Evolutionary conservation across 1,140 invertebrate species (phyloP), one percentile per base, ranked within the genome.

Genomic region (Papilio glaucus): DNA sequence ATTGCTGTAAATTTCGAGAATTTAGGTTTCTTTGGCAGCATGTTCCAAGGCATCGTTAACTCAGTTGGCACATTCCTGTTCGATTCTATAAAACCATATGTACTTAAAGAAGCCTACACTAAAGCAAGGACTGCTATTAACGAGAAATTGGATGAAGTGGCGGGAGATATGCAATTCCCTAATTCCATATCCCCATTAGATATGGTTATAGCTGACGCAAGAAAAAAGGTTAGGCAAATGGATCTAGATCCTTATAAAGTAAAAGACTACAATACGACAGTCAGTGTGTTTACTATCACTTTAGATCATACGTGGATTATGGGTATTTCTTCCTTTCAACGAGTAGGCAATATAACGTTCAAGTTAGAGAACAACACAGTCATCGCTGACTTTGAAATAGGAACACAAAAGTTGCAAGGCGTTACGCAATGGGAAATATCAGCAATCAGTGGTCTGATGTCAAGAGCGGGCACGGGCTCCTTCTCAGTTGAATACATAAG

Each of bases 171-270:
- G 80, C 95, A 95, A 53, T 96, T 98, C 80, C 96, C 97, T 0
- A 98, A 98, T 87, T 98, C 97, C 0, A 97, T 98, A 77, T 96
- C 96, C 8, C 97, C 97, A 0, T 93, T 98, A 57, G 97, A 98
- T 79, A 96, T 97, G 94, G 95, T 96, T 9, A 94, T 98, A 41
- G 95, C 96, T 4, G 96, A 97, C 81, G 94, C 94, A 0, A 93
- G 97, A 9, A 96, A 95, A 77, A 95, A 96, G 79, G 95, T 98
- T 1, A 94, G 95, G 9, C 89, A 95, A 41, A 95, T 95, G 90
- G 94, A 95, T 7, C 95, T 95, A 74, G 97, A 98, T 90, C 97
- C 97, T 0, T 96, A 95, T 76, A 94, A 94, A 81, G 76, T 97
- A 0, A 93, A 95, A 4, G 95, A 97, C 85, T 96, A 96, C 76